Evolutionary conservation across 2,113 vertebrate genomes (phyloP), one percentile per base, ranked within the genome.

Genomic region (Podocnemis expansa): DNA sequence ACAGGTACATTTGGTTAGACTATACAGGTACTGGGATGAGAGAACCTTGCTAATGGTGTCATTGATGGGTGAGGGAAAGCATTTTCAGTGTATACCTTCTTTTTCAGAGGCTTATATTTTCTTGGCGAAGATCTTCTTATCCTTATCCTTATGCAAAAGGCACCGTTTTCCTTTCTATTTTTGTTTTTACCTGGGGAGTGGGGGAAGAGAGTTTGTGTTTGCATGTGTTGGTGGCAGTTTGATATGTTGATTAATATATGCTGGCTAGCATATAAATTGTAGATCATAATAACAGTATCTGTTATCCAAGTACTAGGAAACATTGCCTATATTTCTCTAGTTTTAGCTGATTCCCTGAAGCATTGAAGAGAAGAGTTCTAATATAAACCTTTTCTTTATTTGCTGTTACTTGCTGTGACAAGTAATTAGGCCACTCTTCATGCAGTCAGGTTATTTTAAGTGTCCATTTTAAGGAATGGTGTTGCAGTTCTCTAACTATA

Each of bases 341-440:
- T 34, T 93, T 21, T 24, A 22, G 76, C 87, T 2, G 10, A 76
- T 88, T 95, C 91, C 92, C 89, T 75, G 38, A 85, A 89, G 94
- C 56, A 83, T 90, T 94, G 87, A 96, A 82, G 91, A 96, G 96
- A 86, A 80, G 81, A 97, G 82, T 95, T 88, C 83, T 89, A 87
- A 87, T 96, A 94, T 92, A 89, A 78, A 3, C 3, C 12, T 93
- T n/a, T 93, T 83, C 87, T 91, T 85, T 89, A 94, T 96, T 97
- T 96, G 90, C 91, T 94, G 73, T 97, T 97, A 91, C 82, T 97
- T 95, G 87, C 95, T 98, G 94, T 13, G 38, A 96, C 84, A 91
- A 83, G 80, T 97, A 96, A 97, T 96, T 93, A 96, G 94, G 96
- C 93, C 89, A 88, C 85, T 93, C 96, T 97, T 97, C 82, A 93